These are phyloP conservation scores for Neopelma chrysocephalum DNA, from an alignment of 2,797 vertebrate species.

Conservation along the genomic window DNA sequence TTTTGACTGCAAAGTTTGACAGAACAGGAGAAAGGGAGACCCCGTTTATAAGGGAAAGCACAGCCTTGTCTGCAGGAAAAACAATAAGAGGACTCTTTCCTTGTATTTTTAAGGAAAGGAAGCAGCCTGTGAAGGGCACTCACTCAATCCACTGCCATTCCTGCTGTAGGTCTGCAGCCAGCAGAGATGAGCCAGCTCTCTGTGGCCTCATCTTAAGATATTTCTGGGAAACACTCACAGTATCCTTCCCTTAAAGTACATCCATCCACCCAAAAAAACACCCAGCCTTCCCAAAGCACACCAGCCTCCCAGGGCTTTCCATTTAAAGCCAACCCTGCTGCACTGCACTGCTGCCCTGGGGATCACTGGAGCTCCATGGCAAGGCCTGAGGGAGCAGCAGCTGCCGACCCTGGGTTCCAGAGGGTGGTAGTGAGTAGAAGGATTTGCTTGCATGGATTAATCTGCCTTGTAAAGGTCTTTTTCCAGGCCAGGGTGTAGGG, in stretches of 20 bases:
- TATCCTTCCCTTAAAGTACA: not conserved
- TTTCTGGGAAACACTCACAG: not conserved
- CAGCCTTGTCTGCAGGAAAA: not conserved
- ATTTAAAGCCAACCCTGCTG: not conserved
- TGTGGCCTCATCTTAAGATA: not conserved
- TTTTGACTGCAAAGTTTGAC: not conserved
- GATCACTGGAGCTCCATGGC: not conserved
- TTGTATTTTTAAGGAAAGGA: not conserved
- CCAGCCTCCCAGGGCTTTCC: not conserved
- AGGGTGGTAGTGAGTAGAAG: not conserved
- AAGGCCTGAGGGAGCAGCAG: not conserved
- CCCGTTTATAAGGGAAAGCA: not conserved
- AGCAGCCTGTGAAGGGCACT: not conserved
- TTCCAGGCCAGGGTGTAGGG: not conserved
- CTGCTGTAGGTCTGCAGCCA: not conserved
- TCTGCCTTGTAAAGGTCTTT: not conserved
- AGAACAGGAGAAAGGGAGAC: not conserved
- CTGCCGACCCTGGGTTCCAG: not conserved
- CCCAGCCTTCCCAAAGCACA: not conserved
- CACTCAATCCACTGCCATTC: not conserved
- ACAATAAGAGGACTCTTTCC: not conserved
- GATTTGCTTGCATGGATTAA: not conserved
- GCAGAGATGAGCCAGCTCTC: not conserved
- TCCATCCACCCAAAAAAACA: not conserved
- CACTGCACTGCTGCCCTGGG: not conserved